These are phyloP conservation scores for Merluccius polli DNA, from an alignment of 2,797 vertebrate species.

Conservation along the genomic window DNA sequence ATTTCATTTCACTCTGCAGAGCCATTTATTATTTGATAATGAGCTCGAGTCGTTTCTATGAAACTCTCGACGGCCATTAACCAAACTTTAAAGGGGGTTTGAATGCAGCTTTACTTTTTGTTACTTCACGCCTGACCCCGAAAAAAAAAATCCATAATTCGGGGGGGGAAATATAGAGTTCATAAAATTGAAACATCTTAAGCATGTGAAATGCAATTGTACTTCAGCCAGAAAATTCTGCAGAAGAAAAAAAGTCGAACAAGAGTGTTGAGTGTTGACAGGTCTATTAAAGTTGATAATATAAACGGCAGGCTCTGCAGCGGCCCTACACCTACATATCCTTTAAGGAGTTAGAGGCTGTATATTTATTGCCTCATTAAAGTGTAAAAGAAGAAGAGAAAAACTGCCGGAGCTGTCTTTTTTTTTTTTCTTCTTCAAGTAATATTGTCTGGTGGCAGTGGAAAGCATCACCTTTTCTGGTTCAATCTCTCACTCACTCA, in stretches of 20 bases:
- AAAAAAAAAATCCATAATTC: slow-evolving; percentile 60
- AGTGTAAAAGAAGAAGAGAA: slow-evolving; percentile 62
- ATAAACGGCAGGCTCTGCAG: slow-evolving; percentile 76
- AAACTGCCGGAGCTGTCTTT: slow-evolving; percentile 65
- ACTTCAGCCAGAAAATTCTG: slow-evolving; percentile 49
- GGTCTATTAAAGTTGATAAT: slow-evolving; percentile 87
- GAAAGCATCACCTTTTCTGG: slow-evolving; percentile 41
- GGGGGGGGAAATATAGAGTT: slow-evolving; percentile 72
- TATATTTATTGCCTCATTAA: slow-evolving; percentile 81
- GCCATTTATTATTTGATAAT: slow-evolving; percentile 63
- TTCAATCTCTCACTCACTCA: slow-evolving; percentile 32
- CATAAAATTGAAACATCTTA: slow-evolving; percentile 73
- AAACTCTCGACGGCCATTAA: slow-evolving; percentile 1
- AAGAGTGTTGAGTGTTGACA: slow-evolving; percentile 79
- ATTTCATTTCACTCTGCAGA: slow-evolving; percentile 56
- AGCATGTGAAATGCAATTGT: slow-evolving; percentile 61
- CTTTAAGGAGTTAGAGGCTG: slow-evolving; percentile 77
- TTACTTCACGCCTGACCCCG: slow-evolving; percentile 30
- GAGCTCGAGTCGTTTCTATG: slow-evolving; percentile 48
- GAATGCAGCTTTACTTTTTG: slow-evolving; percentile 33
- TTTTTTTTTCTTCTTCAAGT: slow-evolving; percentile 54
- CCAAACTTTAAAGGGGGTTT: slow-evolving; percentile 20
- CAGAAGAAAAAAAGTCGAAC: slow-evolving; percentile 28
- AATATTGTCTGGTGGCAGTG: slow-evolving; percentile 48
- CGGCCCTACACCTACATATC: slow-evolving; percentile 72